A percentile compares a stretch with the other conserved stretches of the same genome.
phyloP scores from a whole-genome alignment of 2,888 invertebrate species.

The Anarsia innoxiella region DNA sequence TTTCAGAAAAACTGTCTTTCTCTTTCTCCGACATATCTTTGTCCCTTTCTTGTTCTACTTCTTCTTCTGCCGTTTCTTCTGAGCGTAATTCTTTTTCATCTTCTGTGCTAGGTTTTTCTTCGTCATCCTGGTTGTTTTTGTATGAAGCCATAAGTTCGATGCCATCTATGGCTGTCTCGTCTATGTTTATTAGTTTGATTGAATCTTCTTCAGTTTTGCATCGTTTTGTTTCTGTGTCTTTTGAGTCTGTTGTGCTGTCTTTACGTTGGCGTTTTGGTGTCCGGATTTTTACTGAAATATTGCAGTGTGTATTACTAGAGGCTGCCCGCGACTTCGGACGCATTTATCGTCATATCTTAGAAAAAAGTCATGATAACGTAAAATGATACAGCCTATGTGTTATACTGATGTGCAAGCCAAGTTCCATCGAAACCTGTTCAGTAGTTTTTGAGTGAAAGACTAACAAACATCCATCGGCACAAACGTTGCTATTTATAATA shows the following conservation, averaged over 20 bases:
- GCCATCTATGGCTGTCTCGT: slow-evolving; percentile 68
- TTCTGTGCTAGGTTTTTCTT: slow-evolving; percentile 55
- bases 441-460: too few species aligned
- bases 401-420: too few species aligned
- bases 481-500: too few species aligned
- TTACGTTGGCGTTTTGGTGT: slow-evolving; percentile 72
- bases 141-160: slow-evolving; percentile 66
- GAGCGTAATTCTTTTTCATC: slow-evolving; percentile 55
- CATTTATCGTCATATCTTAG: too few species aligned
- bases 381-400: too few species aligned
- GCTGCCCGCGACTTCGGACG: too few species aligned
- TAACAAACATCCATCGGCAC: too few species aligned
- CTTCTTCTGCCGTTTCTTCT: slow-evolving; percentile 52
- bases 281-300: slow-evolving; percentile 55
- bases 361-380: too few species aligned
- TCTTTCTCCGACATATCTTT: slow-evolving; percentile 51
- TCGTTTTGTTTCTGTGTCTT: slow-evolving; percentile 55
- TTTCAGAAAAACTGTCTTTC: slow-evolving; percentile 66
- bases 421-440: too few species aligned
- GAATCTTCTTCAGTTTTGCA: slow-evolving; percentile 49
- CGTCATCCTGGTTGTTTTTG: slow-evolving; percentile 52
- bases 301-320: too few species aligned
- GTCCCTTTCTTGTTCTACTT: slow-evolving; percentile 29
- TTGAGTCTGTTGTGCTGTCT: slow-evolving; percentile 74
- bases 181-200: slow-evolving; percentile 52